Conservation (phyloP, 2,113 vertebrate genomes). For the Brachirus orientalis region DNA sequence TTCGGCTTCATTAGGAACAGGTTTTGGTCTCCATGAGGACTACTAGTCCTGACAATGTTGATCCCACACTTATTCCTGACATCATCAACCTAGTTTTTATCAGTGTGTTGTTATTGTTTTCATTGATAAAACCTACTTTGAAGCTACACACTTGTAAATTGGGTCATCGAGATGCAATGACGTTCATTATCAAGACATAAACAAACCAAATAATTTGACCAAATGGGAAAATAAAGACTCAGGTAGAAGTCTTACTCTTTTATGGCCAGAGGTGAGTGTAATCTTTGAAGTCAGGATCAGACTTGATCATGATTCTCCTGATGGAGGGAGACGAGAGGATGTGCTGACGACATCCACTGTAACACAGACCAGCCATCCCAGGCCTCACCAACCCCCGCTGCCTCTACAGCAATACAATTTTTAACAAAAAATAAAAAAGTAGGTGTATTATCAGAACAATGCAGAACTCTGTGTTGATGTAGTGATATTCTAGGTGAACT, state of each 20-base stretch:
- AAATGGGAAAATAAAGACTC: too few relatives aligned
- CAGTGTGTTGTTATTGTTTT: neutral
- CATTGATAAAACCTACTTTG: neutral
- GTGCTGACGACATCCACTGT: constrained; percentile 43
- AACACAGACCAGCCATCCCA: constrained; percentile 4
- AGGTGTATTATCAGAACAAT: too few relatives aligned
- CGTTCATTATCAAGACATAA: too few relatives aligned
- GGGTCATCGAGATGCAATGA: too few relatives aligned
- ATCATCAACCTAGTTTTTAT: too few relatives aligned
- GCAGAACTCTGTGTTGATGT: too few relatives aligned
- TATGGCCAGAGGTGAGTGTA: constrained; percentile 9
- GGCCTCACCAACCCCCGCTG: neutral
- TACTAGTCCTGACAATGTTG: too few relatives aligned
- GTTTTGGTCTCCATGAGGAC: too few relatives aligned
- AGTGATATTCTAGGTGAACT: too few relatives aligned
- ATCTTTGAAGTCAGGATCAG: constrained; percentile 41
- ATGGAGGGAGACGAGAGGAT: constrained; percentile 9
- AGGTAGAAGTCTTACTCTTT: neutral
- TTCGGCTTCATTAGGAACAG: too few relatives aligned
- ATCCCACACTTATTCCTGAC: too few relatives aligned
- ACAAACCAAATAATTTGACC: too few relatives aligned
- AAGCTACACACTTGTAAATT: neutral
- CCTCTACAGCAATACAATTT: constrained; percentile 4
- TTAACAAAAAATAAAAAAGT: neutral
- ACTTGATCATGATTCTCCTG: constrained; percentile 2